Base-by-base conservation (phyloP, 2,797 vertebrate species). In the Sebastes hubbsi region DNA sequence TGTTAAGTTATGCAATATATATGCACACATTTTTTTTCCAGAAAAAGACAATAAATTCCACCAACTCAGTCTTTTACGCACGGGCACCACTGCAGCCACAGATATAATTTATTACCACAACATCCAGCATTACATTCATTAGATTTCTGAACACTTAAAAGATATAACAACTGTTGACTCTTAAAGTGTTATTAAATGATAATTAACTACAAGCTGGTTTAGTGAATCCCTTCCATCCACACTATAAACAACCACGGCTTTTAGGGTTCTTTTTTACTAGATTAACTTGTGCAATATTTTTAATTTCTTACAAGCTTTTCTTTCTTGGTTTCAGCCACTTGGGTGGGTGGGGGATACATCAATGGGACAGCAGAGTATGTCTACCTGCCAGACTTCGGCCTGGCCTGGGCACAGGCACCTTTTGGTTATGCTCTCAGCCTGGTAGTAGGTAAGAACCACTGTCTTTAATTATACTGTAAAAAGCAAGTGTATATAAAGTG, bases 321-420 rank as follows among this genome's bases (percentile, higher is more conserved):
- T 56, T 10, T 64, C 58, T 32, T 75, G 42, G 62, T 86, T 94
- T 82, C 95, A 99, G 99, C 99, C 68, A 99, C 99, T 1, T 99
- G 99, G 99, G 99, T 99, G 42, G 99, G 99, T 89, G 99, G 99
- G 25, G 99, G 99, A 77, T 99, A 99, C 86, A 99, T 99, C 88
- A 99, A 99, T 0, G 99, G 99, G 38, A 99, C 99, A 63, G 98
- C 99, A 54, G 98, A 99, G 91, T 97, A 98, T 42, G 98, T 99
- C 12, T 99, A 99, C 90, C 95, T 99, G 22, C 97, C 98, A 14
- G 97, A 93, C 24, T 97, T 92, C 0, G 99, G 99, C 18, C 88
- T 99, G 78, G 99, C 97, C 20, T 99, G 98, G 98, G 99, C 99
- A 34, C 99, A 99, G 79, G 99, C 99, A 80, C 99, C 99, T 1